These are phyloP conservation scores for Drosophila parabipectinata DNA, from an alignment of 1,140 invertebrate genomes.

Conservation along the genomic window DNA sequence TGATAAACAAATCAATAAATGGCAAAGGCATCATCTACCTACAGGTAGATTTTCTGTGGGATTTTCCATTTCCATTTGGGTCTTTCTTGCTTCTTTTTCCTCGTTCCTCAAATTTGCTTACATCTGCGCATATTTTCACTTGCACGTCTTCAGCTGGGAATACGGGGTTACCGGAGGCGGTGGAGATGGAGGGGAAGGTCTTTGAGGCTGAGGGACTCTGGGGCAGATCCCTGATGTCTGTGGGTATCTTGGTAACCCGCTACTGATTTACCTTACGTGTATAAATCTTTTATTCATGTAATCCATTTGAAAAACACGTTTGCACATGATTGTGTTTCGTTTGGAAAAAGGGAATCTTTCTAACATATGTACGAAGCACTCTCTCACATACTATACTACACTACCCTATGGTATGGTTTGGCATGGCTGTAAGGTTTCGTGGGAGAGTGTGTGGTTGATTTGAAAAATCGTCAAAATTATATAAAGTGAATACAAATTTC, in stretches of 20 bases:
- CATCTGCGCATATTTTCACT: slow-evolving; percentile 78
- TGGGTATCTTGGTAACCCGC: slow-evolving; percentile 72
- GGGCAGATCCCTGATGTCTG: slow-evolving; percentile 28
- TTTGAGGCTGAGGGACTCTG: not conserved
- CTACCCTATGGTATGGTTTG: too few relatives aligned
- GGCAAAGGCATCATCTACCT: slow-evolving; percentile 45
- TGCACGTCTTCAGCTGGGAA: slow-evolving; percentile 52
- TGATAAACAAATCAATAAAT: slow-evolving; percentile 77
- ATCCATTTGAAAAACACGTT: slow-evolving; percentile 82
- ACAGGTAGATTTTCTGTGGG: slow-evolving; percentile 28
- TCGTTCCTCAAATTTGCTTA: slow-evolving; percentile 62
- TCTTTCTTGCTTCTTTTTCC: slow-evolving; percentile 8
- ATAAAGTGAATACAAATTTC: slow-evolving; percentile 82
- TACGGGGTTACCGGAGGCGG: not conserved
- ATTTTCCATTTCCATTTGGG: slow-evolving; percentile 64
- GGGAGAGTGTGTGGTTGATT: slow-evolving; percentile 53
- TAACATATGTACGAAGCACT: slow-evolving; percentile 16
- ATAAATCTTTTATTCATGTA: slow-evolving; percentile 83
- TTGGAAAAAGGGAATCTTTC: slow-evolving; percentile 60
- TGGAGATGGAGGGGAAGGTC: slow-evolving; percentile 1
- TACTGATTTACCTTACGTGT: slow-evolving; percentile 81
- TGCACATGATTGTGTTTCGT: slow-evolving; percentile 80
- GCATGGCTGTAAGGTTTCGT: not conserved
- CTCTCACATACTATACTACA: too few relatives aligned
- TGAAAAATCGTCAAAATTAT: slow-evolving; percentile 82